These are phyloP conservation scores for Hypomesus transpacificus DNA, from an alignment of 2,113 vertebrate genomes.

Conservation along the genomic window DNA sequence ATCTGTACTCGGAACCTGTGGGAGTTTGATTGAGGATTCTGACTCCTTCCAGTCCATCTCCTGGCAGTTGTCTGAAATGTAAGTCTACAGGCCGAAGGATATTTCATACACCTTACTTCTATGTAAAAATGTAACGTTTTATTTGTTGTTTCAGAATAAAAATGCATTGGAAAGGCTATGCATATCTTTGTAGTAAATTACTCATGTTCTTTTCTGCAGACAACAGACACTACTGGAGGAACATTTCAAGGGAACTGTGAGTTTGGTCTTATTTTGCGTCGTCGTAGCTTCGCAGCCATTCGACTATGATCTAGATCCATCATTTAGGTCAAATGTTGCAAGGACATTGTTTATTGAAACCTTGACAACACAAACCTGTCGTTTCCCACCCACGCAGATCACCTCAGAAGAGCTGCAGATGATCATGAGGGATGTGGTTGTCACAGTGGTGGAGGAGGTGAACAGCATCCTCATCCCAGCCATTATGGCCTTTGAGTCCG, in stretches of 20 bases:
- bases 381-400: not conserved
- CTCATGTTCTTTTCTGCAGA: not conserved
- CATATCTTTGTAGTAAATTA: not conserved
- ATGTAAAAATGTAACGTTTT: not conserved
- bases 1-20: not conserved
- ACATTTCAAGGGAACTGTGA: constrained; percentile 19
- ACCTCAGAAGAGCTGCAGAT: constrained; percentile 11
- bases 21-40: constrained; percentile 1
- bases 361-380: not conserved
- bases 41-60: constrained; percentile 5
- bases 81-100: not conserved
- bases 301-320: not conserved
- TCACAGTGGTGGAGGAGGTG: constrained; percentile 16
- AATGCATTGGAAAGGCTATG: not conserved
- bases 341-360: not conserved
- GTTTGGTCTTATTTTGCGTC: not conserved
- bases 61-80: constrained; percentile 5
- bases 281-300: not conserved
- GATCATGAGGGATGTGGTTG: not conserved
- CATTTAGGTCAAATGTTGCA: not conserved
- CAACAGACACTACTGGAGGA: constrained; percentile 7
- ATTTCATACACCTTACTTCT: not conserved
- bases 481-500: constrained; percentile 16
- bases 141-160: not conserved
- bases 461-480: constrained; percentile 11